Base-by-base conservation (phyloP, 2,113 vertebrate genomes). In the Paratilapia polleni region DNA sequence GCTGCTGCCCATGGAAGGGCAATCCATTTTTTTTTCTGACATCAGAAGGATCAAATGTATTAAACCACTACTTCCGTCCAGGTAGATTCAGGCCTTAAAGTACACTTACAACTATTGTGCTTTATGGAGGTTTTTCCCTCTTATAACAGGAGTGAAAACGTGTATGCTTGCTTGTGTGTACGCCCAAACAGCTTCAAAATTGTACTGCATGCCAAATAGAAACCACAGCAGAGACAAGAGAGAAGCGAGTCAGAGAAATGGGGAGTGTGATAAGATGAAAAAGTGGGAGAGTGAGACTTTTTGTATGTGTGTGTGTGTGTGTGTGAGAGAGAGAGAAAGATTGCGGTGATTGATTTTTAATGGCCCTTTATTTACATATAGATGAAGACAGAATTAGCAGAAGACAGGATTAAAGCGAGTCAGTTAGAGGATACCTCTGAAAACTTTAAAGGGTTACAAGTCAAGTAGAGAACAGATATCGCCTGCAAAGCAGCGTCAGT, bases 11-110 rank as follows among this genome's bases (percentile, higher is more conserved):
- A 19, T 83, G 61, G 68, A 85, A 70, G 47, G 61, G 20, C 85
- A 81, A 77, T 92, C 80, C 78, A 88, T 66, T 24, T 86, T 75
- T 86, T 88, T 91, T 61, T 77, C 85, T 83, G 77, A 90, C 77
- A 80, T 87, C 70, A 85, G 88, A 85, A 82, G 64, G 56, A 90
- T 84, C 83, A 82, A 78, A 85, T 80, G 34, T 77, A 83, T 85
- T 63, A 88, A 66, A 80, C 70, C 60, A 63, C 19, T 26, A 58
- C 78, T 22, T 82, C 62, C 26, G 31, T 73, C 22, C 54, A 68
- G 79, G 68, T 36, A 78, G 47, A 86, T 14, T 78, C 61, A 22
- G 41, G 38, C 19, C 26, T n/a, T 61, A 60, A 58, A 78, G 19
- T 73, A 26, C 17, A 73, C 1, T 11, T 10, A 36, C 8, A 36